Evolutionary conservation across 2,113 vertebrate genomes (phyloP).

Genomic region (Catagonus wagneri): DNA sequence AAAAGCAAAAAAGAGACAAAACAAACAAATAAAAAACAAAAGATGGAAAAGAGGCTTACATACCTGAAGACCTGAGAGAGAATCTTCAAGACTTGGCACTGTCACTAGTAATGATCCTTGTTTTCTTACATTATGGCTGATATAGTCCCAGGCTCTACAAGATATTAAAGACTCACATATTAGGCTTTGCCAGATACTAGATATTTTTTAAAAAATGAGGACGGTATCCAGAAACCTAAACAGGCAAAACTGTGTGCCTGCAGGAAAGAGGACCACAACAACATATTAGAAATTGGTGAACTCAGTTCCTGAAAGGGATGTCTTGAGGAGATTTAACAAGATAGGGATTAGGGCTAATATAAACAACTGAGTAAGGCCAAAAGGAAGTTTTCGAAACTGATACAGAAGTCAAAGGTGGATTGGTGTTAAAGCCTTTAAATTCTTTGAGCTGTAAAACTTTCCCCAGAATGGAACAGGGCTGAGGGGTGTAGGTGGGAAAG

Average conservation of each 20-base stretch:
- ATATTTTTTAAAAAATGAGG: neutral
- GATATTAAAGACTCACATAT: constrained; percentile 64
- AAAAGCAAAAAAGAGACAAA: too few relatives aligned
- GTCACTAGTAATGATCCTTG: constrained; percentile 92
- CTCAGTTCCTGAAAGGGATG: constrained; percentile 27
- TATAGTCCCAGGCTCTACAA: constrained; percentile 93
- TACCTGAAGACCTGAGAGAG: constrained; percentile 91
- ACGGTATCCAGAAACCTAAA: constrained; percentile 41
- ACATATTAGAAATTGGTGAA: neutral
- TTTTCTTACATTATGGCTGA: constrained; percentile 90
- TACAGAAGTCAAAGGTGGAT: neutral
- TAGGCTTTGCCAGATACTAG: neutral
- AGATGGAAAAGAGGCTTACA: constrained; percentile 46
- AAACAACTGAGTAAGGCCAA: neutral
- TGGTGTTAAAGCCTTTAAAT: neutral
- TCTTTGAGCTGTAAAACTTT: constrained; percentile 16
- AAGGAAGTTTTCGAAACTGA: constrained; percentile 23
- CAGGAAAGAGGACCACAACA: neutral
- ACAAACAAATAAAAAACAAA: too few relatives aligned
- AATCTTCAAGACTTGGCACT: constrained; percentile 92
- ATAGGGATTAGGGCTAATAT: neutral
- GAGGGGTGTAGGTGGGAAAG: neutral
- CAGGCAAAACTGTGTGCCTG: neutral
- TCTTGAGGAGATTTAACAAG: constrained; percentile 31
- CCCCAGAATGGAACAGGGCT: neutral